Percentiles rank a stretch among this genome's conserved stretches.
Conservation (phyloP, 2,113 vertebrate genomes). For the Cephalopterus ornatus region DNA sequence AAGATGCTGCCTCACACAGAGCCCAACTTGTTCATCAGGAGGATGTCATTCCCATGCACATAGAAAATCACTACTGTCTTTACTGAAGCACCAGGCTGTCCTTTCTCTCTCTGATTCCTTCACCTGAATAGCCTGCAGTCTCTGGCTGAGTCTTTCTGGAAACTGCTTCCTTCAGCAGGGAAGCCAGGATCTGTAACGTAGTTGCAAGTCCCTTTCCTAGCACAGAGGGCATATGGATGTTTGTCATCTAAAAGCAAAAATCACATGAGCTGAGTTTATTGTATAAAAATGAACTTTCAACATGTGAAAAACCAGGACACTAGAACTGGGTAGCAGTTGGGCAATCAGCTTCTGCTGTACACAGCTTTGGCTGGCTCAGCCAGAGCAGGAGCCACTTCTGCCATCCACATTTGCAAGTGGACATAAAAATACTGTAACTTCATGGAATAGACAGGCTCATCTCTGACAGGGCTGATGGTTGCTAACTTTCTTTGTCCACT, state of each 20-base stretch:
- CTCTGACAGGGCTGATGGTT: not conserved
- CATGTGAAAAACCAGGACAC: not conserved
- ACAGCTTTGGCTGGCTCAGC: rapidly evolving
- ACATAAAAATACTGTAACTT: not conserved
- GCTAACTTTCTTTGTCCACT: not conserved
- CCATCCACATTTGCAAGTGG: not conserved
- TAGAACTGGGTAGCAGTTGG: not conserved
- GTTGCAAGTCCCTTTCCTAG: not conserved
- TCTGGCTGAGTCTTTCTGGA: not conserved
- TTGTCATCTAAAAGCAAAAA: not conserved
- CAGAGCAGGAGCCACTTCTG: not conserved
- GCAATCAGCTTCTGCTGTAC: not conserved
- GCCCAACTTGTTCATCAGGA: not conserved
- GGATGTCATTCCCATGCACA: not conserved
- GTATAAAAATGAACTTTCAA: not conserved
- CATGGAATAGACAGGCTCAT: not conserved
- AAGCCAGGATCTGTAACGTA: not conserved
- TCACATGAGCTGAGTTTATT: not conserved
- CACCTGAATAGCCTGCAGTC: not conserved
- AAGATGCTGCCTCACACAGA: not conserved
- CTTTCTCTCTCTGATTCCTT: not conserved
- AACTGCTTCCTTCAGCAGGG: not conserved
- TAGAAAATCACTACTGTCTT: not conserved
- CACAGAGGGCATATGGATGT: not conserved
- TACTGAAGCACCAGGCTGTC: not conserved